Evolutionary conservation across 2,113 vertebrate genomes (phyloP).

Genomic region (Symphodus melops): DNA sequence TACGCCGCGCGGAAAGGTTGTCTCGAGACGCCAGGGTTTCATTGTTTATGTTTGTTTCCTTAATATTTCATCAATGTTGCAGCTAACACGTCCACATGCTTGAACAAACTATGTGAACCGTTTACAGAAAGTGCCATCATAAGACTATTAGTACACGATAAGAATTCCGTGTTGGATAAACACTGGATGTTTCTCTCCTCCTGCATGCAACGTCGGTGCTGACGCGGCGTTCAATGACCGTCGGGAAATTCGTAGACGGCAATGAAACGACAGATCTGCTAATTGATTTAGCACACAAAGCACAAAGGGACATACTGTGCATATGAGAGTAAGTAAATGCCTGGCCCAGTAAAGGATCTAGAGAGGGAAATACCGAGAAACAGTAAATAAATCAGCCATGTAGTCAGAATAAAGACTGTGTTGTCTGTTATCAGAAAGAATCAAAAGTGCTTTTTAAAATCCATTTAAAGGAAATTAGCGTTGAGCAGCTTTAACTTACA

Average conservation of each 20-base stretch:
- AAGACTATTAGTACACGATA: not conserved
- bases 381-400: no score
- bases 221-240: slow-evolving; percentile 35
- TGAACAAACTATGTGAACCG: not conserved
- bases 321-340: no score
- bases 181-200: not conserved
- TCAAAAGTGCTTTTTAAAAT: no score
- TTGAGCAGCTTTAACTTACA: no score
- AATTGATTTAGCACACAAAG: no score
- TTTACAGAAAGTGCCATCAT: rapidly evolving
- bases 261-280: no score
- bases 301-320: no score
- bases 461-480: no score
- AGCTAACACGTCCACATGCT: not conserved
- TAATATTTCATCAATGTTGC: not conserved
- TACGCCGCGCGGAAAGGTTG: not conserved
- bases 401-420: no score
- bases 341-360: no score
- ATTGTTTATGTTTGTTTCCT: not conserved
- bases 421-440: no score
- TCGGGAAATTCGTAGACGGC: slow-evolving; percentile 6
- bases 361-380: no score
- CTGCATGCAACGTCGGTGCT: slow-evolving; percentile 32
- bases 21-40: not conserved
- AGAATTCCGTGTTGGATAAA: slow-evolving; percentile 17